Base-by-base conservation (phyloP, 2,888 invertebrate species). In the Lochmaea capreae region DNA sequence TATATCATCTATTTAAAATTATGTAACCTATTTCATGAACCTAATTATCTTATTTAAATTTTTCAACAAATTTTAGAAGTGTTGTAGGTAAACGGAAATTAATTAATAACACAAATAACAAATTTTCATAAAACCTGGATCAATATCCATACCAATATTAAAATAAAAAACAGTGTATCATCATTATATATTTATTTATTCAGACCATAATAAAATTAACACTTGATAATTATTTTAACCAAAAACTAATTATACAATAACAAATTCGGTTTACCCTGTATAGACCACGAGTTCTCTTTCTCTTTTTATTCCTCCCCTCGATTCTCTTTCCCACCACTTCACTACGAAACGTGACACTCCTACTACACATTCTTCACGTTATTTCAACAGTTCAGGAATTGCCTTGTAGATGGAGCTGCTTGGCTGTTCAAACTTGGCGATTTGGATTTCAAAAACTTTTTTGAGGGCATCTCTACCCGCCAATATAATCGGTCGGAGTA, bases 371-470 rank as follows among this genome's bases (percentile, higher is more conserved):
- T 43, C 16, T 63, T 16, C 16, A 66, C 22, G 65, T 72, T 33
- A 58, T 71, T 72, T 61, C 72, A 49, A 16, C 3, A 71, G 78
- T 82, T 81, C 76, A 18, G 65, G 57, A 54, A n/a, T 42, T 70
- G 46, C 16, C 54, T 70, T 61, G 63, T 75, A 83, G 84, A 82
- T 82, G 82, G 82, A 79, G 80, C 65, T 4, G 49, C 43, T 49
- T 46, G 58, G 46, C 43, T 42, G 12, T 58, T 33, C 42, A 42
- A 58, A 22, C 12, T 58, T 2, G 22, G n/a, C 39, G 14, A 18
- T 43, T 58, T 22, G 16, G 14, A 67, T 42, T 54, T 57, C 39
- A 26, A 42, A 57, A 62, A 39, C 39, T 22, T 22, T 49, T 65
- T 65, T 65, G 54, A 49, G 33, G n/a, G 10, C 18, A 46, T 12